Evolutionary conservation across 2,113 vertebrate species (phyloP).

Genomic region (Cheirogaleus medius): DNA sequence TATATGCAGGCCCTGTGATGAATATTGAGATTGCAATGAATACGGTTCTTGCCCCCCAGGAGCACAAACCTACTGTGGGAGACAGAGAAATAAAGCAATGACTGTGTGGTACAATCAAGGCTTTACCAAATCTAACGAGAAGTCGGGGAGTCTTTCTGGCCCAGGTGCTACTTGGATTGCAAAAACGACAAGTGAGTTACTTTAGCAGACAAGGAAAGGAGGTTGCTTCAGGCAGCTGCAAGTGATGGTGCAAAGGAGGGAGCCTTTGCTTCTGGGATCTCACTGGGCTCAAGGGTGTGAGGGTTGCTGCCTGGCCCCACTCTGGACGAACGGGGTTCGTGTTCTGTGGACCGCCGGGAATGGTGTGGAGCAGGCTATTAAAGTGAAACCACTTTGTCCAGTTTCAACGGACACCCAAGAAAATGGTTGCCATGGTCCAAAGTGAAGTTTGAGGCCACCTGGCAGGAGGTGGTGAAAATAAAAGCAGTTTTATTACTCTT

Average conservation of each 20-base stretch:
- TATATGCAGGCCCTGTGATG: background rate
- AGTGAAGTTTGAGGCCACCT: background rate
- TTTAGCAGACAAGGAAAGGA: accelerated
- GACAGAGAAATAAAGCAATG: background rate
- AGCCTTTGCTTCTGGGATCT: background rate
- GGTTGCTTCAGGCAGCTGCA: accelerated
- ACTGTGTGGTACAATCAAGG: accelerated
- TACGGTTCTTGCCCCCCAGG: background rate
- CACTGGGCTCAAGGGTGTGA: accelerated
- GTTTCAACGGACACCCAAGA: background rate
- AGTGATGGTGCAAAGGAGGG: too few relatives aligned
- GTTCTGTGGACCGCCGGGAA: background rate
- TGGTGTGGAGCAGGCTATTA: accelerated
- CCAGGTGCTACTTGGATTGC: background rate
- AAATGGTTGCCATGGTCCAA: background rate
- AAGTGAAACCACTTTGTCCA: too few relatives aligned
- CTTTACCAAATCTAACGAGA: background rate
- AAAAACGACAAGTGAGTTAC: accelerated
- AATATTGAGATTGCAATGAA: background rate
- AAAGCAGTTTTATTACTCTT: background rate
- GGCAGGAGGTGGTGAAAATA: too few relatives aligned
- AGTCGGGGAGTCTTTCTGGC: background rate
- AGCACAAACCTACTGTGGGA: background rate
- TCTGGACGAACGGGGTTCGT: accelerated
- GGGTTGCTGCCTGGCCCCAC: accelerated